Evolutionary conservation across 2,888 invertebrate genomes (phyloP), one percentile per base, ranked within the genome.

Genomic region (Polyommatus icarus): DNA sequence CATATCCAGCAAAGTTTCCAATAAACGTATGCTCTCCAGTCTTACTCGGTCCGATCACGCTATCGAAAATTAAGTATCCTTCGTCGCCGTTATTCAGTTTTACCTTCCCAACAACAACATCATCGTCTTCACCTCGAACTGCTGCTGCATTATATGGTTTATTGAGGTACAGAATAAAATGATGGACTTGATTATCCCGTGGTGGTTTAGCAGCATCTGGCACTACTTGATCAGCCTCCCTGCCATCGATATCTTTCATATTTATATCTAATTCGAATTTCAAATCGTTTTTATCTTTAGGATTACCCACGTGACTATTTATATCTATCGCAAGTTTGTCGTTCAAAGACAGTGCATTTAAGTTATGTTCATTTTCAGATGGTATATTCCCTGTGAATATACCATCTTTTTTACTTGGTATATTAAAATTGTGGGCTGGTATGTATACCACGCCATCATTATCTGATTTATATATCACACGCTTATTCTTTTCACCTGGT

Each of bases 1-100:
- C 61, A 67, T 24, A 67, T 67, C 61, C 61, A 67, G 61, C 61
- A 3, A 67, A 67, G 24, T 67, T 67, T 67, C 61, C 61, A 24
- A 67, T 67, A 12, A 67, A 67, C 12, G 61, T 29, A 4, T 29
- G 24, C 10, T 67, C 61, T 10, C 24, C 61, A 10, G 59, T 59
- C 24, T 20, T 12, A 29, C 24, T 67, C 12, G 61, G 24, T 29
- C 61, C 24, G 10, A 67, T 20, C 24, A 61, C 20, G 24, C 24
- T 67, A 24, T 67, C 61, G 12, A 67, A 67, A 24, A 67, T 24
- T 29, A 67, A 29, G 61, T 24, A 67, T 29, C 61, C 61, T 67
- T 67, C 61, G 12, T 29, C 12, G 4, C 61, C 61, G 12, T 67
- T 67, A 5, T 24, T 29, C 1, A 67, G 24, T 67, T 24, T 3